Evolutionary conservation across 2,888 invertebrate genomes (phyloP), one percentile per base, ranked within the genome.

Genomic region (Chouioia cunea): DNA sequence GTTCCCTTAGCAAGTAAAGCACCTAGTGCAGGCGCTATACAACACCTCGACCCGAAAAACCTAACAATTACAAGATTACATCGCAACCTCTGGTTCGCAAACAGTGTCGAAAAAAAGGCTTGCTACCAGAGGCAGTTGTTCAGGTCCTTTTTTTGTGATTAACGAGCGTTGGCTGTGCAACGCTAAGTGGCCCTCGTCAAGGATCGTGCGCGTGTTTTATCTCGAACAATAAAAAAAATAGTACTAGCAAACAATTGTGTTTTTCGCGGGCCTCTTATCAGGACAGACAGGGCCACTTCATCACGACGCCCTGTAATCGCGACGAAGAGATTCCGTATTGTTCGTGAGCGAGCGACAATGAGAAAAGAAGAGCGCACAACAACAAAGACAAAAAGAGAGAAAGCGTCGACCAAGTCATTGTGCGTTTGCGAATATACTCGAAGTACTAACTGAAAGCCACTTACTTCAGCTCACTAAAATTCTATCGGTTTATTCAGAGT

Each of bases 381-480:
- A 43, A 15, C 15, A 16, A 18, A 36, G 60, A 54, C 53, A 58
- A 23, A 12, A 14, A 56, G 54, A n/a, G 20, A 36, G 36, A 48
- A 44, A 15, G 59, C 53, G 53, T 27, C 53, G 47, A 36, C 48
- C 18, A 15, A 58, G 58, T 48, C 47, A 56, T 57, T 63, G 69
- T 62, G 58, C 69, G 56, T 52, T 36, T 36, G 36, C 36, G 36
- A 12, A 36, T 36, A 10, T 36, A 36, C 36, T 6, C 36, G 36
- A 36, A n/a, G 53, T 58, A 64, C 16, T 46, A 48, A 64, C 53
- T 53, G 58, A 57, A 54, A 53, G 65, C 65, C 70, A 62, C 70
- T 71, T 66, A 52, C 65, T 66, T 66, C 70, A 65, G 62, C 70
- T 65, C 62, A 46, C 60, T 71, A 53, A 57, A 71, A 62, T 66